Percentiles rank a stretch among this genome's conserved stretches.
These are phyloP conservation scores for Drosophila glabriapex DNA, from an alignment of 2,888 invertebrate species.

Conservation along the genomic window DNA sequence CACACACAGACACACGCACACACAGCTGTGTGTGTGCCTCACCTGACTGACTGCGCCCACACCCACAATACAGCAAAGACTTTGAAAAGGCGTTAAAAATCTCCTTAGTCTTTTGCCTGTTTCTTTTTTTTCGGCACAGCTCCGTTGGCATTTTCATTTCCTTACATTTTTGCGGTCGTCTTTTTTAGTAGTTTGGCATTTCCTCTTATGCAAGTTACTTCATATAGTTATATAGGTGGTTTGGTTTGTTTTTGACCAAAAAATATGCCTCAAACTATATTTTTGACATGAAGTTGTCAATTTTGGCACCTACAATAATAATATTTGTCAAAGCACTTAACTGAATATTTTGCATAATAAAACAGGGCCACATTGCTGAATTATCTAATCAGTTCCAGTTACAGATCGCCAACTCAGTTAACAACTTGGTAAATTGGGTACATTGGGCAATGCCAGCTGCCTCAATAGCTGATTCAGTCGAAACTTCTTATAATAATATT, in stretches of 20 bases:
- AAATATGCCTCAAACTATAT: conserved; percentile 9
- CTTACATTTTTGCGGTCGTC: conserved; percentile 43
- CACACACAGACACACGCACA: conserved; percentile 16
- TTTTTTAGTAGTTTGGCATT: conserved; percentile 32
- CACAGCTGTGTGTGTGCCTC: conserved; percentile 40
- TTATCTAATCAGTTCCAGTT: conserved; percentile 53
- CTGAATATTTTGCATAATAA: conserved; percentile 1
- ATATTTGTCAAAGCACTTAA: conserved; percentile 44
- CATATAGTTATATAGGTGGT: conserved; percentile 12
- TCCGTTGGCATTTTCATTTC: conserved; percentile 64
- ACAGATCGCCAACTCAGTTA: conserved; percentile 15
- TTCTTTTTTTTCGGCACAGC: conserved; percentile 24
- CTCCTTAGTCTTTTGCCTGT: conserved; percentile 17
- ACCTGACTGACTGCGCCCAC: conserved; percentile 67
- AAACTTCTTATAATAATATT: conserved; percentile 8
- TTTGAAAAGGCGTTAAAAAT: conserved; percentile 27
- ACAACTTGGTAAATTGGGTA: neutral
- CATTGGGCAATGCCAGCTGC: conserved; percentile 29
- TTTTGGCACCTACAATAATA: conserved; percentile 64
- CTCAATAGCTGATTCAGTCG: conserved; percentile 15
- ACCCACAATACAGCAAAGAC: conserved; percentile 21
- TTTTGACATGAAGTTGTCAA: conserved; percentile 60
- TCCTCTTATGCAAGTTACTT: conserved; percentile 57
- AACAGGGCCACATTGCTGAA: conserved; percentile 5
- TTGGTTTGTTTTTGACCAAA: conserved; percentile 39